phyloP scores from a whole-genome alignment of 2,113 vertebrate genomes.

The Equus przewalskii region DNA sequence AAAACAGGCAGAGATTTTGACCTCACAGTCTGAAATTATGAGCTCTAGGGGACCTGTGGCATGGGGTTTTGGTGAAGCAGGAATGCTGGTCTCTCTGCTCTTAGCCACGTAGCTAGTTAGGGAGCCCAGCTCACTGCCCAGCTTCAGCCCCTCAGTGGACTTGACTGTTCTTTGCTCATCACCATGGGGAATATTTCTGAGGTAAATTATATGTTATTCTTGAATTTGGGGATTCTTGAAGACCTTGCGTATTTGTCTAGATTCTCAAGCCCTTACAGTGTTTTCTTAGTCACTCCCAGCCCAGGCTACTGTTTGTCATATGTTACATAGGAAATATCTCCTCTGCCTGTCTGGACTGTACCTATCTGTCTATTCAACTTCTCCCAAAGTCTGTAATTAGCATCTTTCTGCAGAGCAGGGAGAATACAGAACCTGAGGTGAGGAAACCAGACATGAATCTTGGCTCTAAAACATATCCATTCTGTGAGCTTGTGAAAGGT shows the following conservation, averaged over 20 bases:
- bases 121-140: not conserved
- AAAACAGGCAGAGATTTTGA: not conserved
- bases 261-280: not conserved
- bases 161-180: not conserved
- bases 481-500: not conserved
- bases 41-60: not conserved
- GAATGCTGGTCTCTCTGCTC: not conserved
- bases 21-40: not conserved
- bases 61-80: not conserved
- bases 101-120: not conserved
- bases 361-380: not conserved
- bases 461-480: not conserved
- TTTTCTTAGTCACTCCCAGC: not conserved
- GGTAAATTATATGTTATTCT: not conserved
- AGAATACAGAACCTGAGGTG: not conserved
- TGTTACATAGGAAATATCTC: not conserved
- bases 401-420: not conserved
- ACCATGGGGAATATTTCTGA: not conserved
- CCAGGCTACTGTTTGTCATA: not conserved
- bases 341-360: not conserved
- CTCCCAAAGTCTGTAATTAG: not conserved
- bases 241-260: slow-evolving; percentile 18
- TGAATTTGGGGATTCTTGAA: not conserved
- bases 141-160: not conserved
- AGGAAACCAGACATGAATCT: not conserved